Conservation (phyloP, 2,888 invertebrate species). For the Macaria liturata region DNA sequence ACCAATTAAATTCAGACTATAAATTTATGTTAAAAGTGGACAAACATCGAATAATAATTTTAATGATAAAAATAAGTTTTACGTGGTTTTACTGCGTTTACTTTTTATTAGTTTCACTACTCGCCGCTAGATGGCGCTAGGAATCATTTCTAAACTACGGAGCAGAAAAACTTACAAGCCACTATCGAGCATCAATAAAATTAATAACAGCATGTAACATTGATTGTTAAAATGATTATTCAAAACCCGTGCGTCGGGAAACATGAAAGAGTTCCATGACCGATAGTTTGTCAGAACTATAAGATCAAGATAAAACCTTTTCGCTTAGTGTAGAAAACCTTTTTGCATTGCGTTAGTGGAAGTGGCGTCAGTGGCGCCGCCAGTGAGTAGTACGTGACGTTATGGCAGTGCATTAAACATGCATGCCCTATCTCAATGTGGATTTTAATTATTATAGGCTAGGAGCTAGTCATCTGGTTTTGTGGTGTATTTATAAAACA, state of each 20-base stretch:
- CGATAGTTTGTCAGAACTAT: neutral
- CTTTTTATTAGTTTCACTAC: slow-evolving; percentile 50
- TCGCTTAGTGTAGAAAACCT: neutral
- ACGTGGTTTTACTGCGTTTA: neutral
- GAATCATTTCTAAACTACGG: neutral
- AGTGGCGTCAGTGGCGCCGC: slow-evolving; percentile 14
- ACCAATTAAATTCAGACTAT: neutral
- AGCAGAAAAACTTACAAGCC: neutral
- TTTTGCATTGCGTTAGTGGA: neutral
- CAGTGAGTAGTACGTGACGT: slow-evolving; percentile 6
- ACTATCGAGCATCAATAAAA: neutral
- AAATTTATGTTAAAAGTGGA: neutral
- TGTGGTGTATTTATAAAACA: no score
- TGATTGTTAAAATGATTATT: neutral
- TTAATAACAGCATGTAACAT: neutral
- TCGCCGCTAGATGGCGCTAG: slow-evolving; percentile 64
- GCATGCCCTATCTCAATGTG: slow-evolving; percentile 39
- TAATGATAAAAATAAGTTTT: neutral
- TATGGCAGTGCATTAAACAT: slow-evolving; percentile 15
- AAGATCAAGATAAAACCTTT: neutral
- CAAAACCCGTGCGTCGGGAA: neutral
- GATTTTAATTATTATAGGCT: slow-evolving; percentile 24
- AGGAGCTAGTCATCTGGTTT: slow-evolving; percentile 4
- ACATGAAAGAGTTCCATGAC: neutral
- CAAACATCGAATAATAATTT: neutral